phyloP scores from a whole-genome alignment of 1,140 invertebrate genomes.

The Euwallacea fornicatus region DNA sequence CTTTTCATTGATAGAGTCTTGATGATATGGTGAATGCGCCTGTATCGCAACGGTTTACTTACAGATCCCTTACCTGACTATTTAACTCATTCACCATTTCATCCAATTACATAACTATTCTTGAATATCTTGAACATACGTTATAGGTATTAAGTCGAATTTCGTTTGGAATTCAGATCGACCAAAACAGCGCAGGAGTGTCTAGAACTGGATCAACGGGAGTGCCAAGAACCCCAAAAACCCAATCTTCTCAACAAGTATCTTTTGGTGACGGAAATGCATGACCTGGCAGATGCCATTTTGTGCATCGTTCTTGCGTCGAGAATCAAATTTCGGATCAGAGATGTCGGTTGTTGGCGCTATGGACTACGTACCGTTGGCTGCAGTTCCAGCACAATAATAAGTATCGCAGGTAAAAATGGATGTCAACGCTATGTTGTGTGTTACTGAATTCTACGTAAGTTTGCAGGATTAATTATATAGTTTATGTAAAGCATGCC shows the following conservation, averaged over 20 bases:
- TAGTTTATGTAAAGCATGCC: neutral
- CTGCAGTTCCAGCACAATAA: conserved; percentile 27
- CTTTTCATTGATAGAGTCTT: neutral
- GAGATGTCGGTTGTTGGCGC: conserved; percentile 19
- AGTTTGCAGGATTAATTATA: conserved; percentile 26
- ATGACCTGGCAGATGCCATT: conserved; percentile 34
- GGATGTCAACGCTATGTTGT: conserved; percentile 3
- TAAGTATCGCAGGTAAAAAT: conserved; percentile 4
- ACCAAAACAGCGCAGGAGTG: conserved; percentile 40
- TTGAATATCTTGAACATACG: neutral
- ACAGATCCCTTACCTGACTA: too few relatives aligned
- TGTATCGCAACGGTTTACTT: too few relatives aligned
- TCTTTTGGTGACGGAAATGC: conserved; percentile 31
- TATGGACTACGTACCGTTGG: conserved; percentile 31
- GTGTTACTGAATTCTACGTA: conserved; percentile 5
- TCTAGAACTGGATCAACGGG: conserved; percentile 38
- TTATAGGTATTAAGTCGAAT: neutral
- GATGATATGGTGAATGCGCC: neutral
- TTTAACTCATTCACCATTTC: too few relatives aligned
- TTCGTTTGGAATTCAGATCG: conserved; percentile 22
- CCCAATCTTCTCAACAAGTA: conserved; percentile 21
- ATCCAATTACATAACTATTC: too few relatives aligned
- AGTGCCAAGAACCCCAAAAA: conserved; percentile 40
- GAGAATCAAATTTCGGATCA: conserved; percentile 21
- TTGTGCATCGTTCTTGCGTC: conserved; percentile 15